Evolutionary conservation across 2,113 vertebrate species (phyloP), one percentile per base, ranked within the genome.

Genomic region (Castor canadensis): DNA sequence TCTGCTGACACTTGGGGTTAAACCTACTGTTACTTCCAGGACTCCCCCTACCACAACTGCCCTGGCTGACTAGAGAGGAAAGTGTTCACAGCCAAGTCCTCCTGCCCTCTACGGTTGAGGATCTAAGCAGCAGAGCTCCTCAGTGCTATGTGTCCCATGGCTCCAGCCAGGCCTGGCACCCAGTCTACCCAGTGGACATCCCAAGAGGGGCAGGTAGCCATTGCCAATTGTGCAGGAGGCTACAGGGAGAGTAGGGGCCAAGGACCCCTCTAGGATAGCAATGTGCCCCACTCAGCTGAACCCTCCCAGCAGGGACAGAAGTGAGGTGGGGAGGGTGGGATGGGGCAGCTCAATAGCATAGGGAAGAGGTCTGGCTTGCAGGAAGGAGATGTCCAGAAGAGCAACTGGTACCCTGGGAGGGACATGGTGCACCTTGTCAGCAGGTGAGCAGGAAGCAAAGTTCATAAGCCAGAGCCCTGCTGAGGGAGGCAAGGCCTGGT

Each of bases 211-310:
- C 15, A 72, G 17, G 73, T 35, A 58, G 9, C n/a, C 15, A 43
- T 35, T n/a, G 52, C 67, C 9, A 5, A 0, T 20, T 32, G 2
- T 4, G 0, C 0, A 56, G 69, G 35, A 32, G 26, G 28, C 76
- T 75, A 1, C 15, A 28, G 54, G 26, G 32, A 82, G 49, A 43
- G 3, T 0, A 17, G n/a, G 52, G 24, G 4, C 35, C 8, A 58
- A 60, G 38, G 35, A 35, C 13, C 38, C 54, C 32, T 49, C 86
- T 28, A 85, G 35, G 62, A 71, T 35, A 64, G 56, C 40, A 45
- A 30, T 19, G 45, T 67, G 40, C 45, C 12, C 26, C 62, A 5
- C 47, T 32, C 2, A 47, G 35, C 72, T 22, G 15, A 54, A 3
- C 12, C 45, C 10, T 3, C 32, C 47, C 13, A 47, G 15, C 45